Evolutionary conservation across 2,888 invertebrate genomes (phyloP), one percentile per base, ranked within the genome.

Genomic region (Lithophane socia): DNA sequence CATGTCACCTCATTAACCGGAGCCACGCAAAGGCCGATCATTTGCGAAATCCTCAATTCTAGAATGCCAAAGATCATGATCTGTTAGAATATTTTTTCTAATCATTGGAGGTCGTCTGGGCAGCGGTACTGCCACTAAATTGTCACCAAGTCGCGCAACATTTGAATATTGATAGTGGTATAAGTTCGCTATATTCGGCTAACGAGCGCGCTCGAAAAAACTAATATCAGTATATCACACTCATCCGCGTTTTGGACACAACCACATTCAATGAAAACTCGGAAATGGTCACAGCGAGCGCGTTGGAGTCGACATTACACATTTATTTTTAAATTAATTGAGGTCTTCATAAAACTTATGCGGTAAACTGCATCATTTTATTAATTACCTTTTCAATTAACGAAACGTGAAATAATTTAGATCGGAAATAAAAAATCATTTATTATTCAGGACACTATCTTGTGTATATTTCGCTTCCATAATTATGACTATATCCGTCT

Each of bases 151-250:
- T 93, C 92, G 91, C 92, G 87, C 92, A 93, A 93, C 92, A 95
- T 95, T 94, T 92, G 80, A 93, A 94, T 94, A 94, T 95, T 93
- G 94, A 94, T 94, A 93, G 93, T 90, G 91, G 78, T 82, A 84
- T 80, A 83, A 77, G 92, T 93, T 95, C 89, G 94, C 94, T 92
- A 93, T 90, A 92, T 92, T 92, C 92, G 92, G 89, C 92, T 95
- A 95, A 95, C 94, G 94, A 95, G 93, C 92, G 90, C 86, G 90
- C 86, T 89, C 93, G 92, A 94, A 94, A 94, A 94, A 94, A 93
- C 92, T 92, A 93, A 95, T 95, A 94, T 93, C 96, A 94, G 94
- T 96, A 96, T 95, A 95, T 96, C 95, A 96, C 95, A 91, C 91
- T 92, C 94, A 94, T 94, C 94, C 93, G 94, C 93, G 92, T 93